Evolutionary conservation across 2,888 invertebrate genomes (phyloP).

Genomic region (Pteria penguin): DNA sequence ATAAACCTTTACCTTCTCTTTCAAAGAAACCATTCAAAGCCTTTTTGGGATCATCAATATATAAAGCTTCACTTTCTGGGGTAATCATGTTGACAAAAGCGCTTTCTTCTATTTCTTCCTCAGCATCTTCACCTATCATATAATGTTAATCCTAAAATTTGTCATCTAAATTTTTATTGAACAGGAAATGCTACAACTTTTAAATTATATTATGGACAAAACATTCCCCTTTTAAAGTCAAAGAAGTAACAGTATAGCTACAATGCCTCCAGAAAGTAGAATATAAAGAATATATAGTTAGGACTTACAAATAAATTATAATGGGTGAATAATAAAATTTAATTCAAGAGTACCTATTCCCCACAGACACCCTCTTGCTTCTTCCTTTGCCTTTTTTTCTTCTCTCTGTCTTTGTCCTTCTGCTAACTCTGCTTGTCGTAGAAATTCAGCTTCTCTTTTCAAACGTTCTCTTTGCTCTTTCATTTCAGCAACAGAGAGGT

Average conservation of each 20-base stretch:
- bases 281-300: no score
- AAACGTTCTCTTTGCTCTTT: slow-evolving; percentile 75
- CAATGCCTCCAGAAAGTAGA: no score
- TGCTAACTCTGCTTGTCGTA: slow-evolving; percentile 69
- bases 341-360: slow-evolving; percentile 96
- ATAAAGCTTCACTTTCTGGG: slow-evolving; percentile 88
- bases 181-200: no score
- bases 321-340: no score
- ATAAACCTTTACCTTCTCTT: slow-evolving; percentile 86
- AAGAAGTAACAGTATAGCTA: no score
- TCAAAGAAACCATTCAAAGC: slow-evolving; percentile 96
- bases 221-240: no score
- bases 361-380: slow-evolving; percentile 90
- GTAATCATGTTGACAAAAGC: slow-evolving; percentile 65
- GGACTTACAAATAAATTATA: no score
- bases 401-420: slow-evolving; percentile 81
- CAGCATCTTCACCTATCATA: slow-evolving; percentile 61
- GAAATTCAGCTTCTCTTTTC: slow-evolving; percentile 73
- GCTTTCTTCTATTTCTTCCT: slow-evolving; percentile 70
- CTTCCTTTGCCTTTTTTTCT: slow-evolving; percentile 80
- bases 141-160: no score
- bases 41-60: slow-evolving; percentile 96
- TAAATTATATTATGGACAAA: no score
- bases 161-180: no score
- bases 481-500: slow-evolving; percentile 83